Evolutionary conservation across 2,888 invertebrate species (phyloP).

Genomic region (Xiphydria camelus): DNA sequence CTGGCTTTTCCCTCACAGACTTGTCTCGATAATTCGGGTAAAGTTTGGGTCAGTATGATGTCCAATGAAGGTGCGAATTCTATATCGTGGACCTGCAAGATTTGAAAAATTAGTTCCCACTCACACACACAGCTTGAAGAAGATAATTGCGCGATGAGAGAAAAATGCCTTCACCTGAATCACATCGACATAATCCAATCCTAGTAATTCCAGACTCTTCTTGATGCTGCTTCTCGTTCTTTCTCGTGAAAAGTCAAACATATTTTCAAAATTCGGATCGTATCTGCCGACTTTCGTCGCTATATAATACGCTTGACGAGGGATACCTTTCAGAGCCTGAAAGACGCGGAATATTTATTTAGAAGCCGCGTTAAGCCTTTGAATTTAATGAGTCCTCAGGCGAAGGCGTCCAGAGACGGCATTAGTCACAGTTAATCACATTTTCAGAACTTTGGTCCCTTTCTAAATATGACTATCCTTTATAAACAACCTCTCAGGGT

Average conservation of each 20-base stretch:
- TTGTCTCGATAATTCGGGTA: slow-evolving; percentile 78
- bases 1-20: slow-evolving; percentile 74
- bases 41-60: slow-evolving; percentile 79
- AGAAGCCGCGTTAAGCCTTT: background rate
- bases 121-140: slow-evolving; percentile 1
- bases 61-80: slow-evolving; percentile 82
- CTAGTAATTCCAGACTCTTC: slow-evolving; percentile 72
- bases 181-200: slow-evolving; percentile 83
- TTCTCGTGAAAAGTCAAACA: slow-evolving; percentile 86
- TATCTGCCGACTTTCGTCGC: slow-evolving; percentile 94
- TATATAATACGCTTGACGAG: slow-evolving; percentile 81
- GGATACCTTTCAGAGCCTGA: slow-evolving; percentile 76
- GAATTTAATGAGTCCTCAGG: too few relatives aligned
- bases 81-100: slow-evolving; percentile 82
- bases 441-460: background rate
- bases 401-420: too few relatives aligned
- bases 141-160: slow-evolving; percentile 4
- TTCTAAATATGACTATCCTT: background rate
- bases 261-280: slow-evolving; percentile 67
- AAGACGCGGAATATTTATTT: background rate
- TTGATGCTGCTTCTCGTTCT: slow-evolving; percentile 77
- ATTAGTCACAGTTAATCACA: too few relatives aligned
- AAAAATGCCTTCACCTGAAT: slow-evolving; percentile 70
- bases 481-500: background rate
- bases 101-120: slow-evolving; percentile 2